Evolutionary conservation across 2,797 vertebrate genomes (phyloP).

Genomic region (Scolopax rusticola): DNA sequence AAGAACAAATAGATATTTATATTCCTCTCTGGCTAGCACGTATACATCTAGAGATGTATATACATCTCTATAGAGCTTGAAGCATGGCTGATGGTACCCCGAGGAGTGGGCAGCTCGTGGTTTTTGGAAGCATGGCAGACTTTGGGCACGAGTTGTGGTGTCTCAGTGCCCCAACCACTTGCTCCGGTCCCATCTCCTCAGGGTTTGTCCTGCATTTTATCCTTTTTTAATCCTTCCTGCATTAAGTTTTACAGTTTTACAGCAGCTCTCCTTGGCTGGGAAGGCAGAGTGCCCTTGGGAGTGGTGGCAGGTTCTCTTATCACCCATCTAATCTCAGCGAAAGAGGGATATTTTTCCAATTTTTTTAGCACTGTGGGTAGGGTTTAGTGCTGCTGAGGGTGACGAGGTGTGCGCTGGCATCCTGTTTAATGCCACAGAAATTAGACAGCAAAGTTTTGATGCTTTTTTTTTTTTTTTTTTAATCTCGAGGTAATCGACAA

Average conservation of each 20-base stretch:
- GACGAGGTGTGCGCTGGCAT: neutral
- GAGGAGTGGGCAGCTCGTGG: neutral
- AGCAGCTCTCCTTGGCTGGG: neutral
- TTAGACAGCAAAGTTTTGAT: neutral
- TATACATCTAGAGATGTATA: rapidly evolving
- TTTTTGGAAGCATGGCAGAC: neutral
- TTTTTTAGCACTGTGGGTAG: neutral
- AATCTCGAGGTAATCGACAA: neutral
- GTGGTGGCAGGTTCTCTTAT: neutral
- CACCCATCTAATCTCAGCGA: rapidly evolving
- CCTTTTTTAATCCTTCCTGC: neutral
- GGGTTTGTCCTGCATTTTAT: neutral
- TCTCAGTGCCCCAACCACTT: rapidly evolving
- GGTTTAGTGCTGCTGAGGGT: neutral
- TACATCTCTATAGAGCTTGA: neutral
- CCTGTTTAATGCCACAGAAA: neutral
- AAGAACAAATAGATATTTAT: slow-evolving; percentile 19
- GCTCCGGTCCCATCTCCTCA: rapidly evolving
- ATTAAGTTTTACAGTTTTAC: neutral
- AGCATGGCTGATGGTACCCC: neutral
- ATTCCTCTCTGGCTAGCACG: neutral
- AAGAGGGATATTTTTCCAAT: neutral
- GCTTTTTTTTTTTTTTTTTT: too few relatives aligned
- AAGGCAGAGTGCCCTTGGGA: neutral
- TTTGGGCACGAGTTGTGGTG: neutral